phyloP scores from a whole-genome alignment of 2,113 vertebrate species.

The Tachysurus fulvidraco region DNA sequence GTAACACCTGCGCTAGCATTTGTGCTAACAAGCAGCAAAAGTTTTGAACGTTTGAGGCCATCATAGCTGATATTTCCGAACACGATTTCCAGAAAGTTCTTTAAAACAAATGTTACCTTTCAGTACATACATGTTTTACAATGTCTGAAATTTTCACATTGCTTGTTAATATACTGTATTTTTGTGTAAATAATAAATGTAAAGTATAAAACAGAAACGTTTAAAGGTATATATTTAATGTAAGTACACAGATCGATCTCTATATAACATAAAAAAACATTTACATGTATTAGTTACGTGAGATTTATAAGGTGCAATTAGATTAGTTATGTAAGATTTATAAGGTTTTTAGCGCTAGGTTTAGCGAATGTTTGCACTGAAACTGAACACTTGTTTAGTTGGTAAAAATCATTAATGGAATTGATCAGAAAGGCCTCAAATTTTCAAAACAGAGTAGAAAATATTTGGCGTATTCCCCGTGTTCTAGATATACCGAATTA shows the following conservation, averaged over 20 bases:
- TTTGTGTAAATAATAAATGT: not conserved
- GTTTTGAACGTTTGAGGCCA: constrained; percentile 11
- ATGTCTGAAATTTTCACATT: not conserved
- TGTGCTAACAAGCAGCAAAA: too few relatives aligned
- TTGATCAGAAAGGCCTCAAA: not conserved
- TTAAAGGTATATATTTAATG: not conserved
- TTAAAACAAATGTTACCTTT: not conserved
- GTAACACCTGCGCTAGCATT: too few relatives aligned
- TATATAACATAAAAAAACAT: not conserved
- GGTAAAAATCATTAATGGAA: too few relatives aligned
- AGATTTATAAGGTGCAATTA: not conserved
- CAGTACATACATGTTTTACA: not conserved
- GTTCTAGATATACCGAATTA: not conserved
- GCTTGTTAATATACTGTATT: not conserved
- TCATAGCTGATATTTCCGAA: not conserved
- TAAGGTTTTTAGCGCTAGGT: not conserved
- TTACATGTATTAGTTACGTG: not conserved
- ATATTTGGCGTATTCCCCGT: not conserved
- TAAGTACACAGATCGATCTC: not conserved
- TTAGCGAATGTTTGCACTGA: not conserved
- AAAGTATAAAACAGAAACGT: not conserved
- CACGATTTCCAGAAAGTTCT: not conserved
- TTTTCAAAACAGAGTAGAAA: not conserved
- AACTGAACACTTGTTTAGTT: not conserved
- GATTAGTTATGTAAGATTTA: too few relatives aligned